These are phyloP conservation scores for Syncerus caffer DNA, from an alignment of 2,797 vertebrate species.

Conservation along the genomic window DNA sequence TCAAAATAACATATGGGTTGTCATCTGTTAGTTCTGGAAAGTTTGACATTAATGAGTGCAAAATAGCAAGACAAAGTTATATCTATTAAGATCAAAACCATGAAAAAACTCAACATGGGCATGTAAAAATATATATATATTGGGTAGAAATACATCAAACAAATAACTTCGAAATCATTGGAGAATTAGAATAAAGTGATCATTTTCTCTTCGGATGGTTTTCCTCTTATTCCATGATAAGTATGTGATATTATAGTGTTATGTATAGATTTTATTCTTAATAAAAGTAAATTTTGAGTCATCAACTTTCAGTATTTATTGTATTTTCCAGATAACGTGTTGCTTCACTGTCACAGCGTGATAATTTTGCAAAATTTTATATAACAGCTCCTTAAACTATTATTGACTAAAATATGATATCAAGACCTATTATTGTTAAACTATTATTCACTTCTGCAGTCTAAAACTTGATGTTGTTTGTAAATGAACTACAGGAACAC, in stretches of 20 bases:
- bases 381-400: neutral
- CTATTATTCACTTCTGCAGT: neutral
- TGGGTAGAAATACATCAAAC: neutral
- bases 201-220: neutral
- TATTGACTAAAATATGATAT: conserved; percentile 9
- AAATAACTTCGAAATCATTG: neutral
- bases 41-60: conserved; percentile 53
- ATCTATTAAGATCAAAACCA: conserved; percentile 35
- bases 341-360: neutral
- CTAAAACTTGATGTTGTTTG: neutral
- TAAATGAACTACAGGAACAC: neutral
- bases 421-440: neutral
- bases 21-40: conserved; percentile 61
- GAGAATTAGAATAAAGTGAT: neutral
- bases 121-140: neutral
- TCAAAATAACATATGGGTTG: conserved; percentile 62
- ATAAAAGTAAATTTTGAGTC: neutral
- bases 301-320: neutral
- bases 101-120: neutral
- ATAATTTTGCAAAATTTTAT: conserved; percentile 5
- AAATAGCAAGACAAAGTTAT: conserved; percentile 40
- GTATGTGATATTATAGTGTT: neutral
- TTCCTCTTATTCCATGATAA: neutral
- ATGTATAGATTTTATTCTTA: neutral
- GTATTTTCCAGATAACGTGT: neutral